phyloP scores from a whole-genome alignment of 2,888 invertebrate genomes.

The Nymphalis urticae region DNA sequence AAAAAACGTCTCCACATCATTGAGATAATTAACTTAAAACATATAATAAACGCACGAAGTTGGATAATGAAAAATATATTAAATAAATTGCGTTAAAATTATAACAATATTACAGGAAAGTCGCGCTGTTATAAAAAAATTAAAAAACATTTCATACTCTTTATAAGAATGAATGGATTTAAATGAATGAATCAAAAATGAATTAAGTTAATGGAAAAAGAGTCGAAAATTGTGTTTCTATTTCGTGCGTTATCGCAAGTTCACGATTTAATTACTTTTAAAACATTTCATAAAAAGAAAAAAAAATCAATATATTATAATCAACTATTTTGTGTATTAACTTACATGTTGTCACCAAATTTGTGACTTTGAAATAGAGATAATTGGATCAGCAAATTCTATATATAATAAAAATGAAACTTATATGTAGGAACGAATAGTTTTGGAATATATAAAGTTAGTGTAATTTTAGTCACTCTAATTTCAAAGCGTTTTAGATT shows the following conservation, averaged over 20 bases:
- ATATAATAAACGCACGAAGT: conserved; percentile 7
- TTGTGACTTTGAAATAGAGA: conserved; percentile 28
- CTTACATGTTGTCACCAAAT: conserved; percentile 11
- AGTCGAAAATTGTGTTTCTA: conserved; percentile 18
- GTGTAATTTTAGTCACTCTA: conserved; percentile 36
- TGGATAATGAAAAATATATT: background rate
- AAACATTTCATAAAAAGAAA: conserved; percentile 45
- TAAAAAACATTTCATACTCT: too few species aligned
- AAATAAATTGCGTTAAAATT: conserved; percentile 1
- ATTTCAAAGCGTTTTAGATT: conserved; percentile 29
- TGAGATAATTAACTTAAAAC: conserved; percentile 8
- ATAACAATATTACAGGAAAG: background rate
- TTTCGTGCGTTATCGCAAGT: conserved; percentile 42
- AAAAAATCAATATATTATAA: conserved; percentile 29
- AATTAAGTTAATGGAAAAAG: conserved; percentile 8
- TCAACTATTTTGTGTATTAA: conserved; percentile 31
- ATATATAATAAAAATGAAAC: conserved; percentile 4
- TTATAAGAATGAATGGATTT: background rate
- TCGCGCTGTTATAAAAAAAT: background rate
- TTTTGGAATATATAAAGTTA: conserved; percentile 3
- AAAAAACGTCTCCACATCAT: conserved; percentile 21
- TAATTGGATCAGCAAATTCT: conserved; percentile 11
- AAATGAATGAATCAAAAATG: background rate
- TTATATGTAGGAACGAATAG: background rate
- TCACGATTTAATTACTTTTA: conserved; percentile 46